A percentile compares a stretch with the other conserved stretches of the same genome.
Conservation (phyloP, 2,888 invertebrate genomes). For the Halictus quadricinctus region DNA sequence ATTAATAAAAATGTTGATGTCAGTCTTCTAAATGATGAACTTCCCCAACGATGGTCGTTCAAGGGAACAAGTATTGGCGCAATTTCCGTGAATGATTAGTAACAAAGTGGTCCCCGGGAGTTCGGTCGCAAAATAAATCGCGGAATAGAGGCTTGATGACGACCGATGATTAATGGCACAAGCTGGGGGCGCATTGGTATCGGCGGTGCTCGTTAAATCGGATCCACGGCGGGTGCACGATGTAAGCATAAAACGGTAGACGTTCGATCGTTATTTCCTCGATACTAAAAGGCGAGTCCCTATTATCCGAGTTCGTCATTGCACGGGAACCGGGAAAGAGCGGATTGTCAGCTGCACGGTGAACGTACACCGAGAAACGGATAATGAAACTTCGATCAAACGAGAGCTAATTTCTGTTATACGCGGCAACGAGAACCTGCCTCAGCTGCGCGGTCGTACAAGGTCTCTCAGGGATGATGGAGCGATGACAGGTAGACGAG, state of each 20-base stretch:
- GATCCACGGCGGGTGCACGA: neutral
- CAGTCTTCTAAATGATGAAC: neutral
- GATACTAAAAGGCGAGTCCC: slow-evolving; percentile 21
- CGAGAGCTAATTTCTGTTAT: slow-evolving; percentile 41
- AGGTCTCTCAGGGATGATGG: neutral
- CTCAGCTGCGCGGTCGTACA: neutral
- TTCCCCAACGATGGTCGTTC: neutral
- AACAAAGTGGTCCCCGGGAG: neutral
- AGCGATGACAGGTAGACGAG: neutral
- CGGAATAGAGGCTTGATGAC: neutral
- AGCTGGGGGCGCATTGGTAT: neutral
- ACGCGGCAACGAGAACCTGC: neutral
- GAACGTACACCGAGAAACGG: slow-evolving; percentile 20
- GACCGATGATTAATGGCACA: neutral
- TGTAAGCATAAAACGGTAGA: neutral
- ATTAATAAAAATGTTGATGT: neutral
- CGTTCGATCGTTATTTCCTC: slow-evolving; percentile 19
- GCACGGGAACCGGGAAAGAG: neutral
- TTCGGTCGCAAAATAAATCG: neutral
- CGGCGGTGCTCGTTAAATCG: slow-evolving; percentile 2
- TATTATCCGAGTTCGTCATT: neutral
- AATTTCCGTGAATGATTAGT: neutral
- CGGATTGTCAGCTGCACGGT: slow-evolving; percentile 12
- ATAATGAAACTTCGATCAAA: slow-evolving; percentile 50
- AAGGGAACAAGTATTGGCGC: neutral